Evolutionary conservation across 2,797 vertebrate species (phyloP), one percentile per base, ranked within the genome.

Genomic region (Lepidocolaptes lacrymiger): DNA sequence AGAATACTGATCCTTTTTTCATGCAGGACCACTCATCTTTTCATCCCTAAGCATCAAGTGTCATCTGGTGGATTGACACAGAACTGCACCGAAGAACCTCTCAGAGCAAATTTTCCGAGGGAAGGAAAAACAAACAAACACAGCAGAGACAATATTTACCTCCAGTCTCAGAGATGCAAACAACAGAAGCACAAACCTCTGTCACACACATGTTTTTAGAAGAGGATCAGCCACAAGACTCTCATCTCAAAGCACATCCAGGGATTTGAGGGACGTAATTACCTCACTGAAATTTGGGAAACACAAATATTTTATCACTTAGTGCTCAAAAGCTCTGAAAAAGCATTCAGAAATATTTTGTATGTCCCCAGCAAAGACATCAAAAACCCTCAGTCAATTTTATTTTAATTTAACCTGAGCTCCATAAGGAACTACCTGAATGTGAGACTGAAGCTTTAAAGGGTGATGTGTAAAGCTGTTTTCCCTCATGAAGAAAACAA

Each of bases 31-130:
- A 73, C 44, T 78, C 73, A 87, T 75, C 36, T 85, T 91, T 74
- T 75, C 54, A 92, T 94, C 78, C 69, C 68, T 81, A 86, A 95
- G 87, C 84, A 95, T 85, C 88, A 96, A 93, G 95, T 94, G 97
- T 91, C 97, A 97, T 93, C 96, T 97, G 94, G 93, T 97, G 97
- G 97, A 95, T 24, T 89, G 88, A 89, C 76, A 87, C 16, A 96
- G 96, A 97, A 97, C 51, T 97, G 91, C 97, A 97, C 20, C 18
- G n/a, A 59, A 85, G 80, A 95, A 89, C 4, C 10, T 46, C 41
- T 19, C 41, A 62, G 6, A 68, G 71, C 46, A 85, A 20, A 62
- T 5, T 86, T 80, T 75, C 73, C 28, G 6, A n/a, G 34, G 17
- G 14, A 89, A n/a, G 21, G 23, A 36, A 91, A 88, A 72, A 52